phyloP scores from a whole-genome alignment of 2,888 invertebrate genomes.

The Yponomeuta sedellus region DNA sequence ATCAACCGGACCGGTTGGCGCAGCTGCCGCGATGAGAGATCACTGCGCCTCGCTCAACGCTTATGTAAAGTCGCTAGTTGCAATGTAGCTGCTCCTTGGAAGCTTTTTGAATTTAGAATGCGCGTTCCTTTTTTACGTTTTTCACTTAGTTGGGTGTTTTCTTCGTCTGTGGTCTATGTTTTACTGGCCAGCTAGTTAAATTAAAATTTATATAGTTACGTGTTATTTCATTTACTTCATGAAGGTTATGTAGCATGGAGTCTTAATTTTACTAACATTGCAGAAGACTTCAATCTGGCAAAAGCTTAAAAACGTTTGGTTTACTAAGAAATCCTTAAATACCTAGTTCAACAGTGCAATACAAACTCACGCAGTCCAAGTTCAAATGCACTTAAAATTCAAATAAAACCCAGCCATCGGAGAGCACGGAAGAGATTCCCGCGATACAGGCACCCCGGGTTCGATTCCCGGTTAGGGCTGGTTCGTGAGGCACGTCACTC shows the following conservation, averaged over 20 bases:
- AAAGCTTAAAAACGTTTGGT: no score
- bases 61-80: conserved; percentile 19
- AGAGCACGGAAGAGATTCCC: conserved; percentile 12
- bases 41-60: conserved; percentile 20
- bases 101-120: conserved; percentile 12
- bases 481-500: conserved; percentile 10
- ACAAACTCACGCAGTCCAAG: background rate
- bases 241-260: no score
- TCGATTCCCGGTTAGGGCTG: conserved; percentile 11
- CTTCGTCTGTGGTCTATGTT: background rate
- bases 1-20: conserved; percentile 31
- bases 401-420: background rate
- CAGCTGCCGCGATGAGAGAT: conserved; percentile 46
- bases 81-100: background rate
- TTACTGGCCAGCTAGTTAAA: background rate
- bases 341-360: background rate
- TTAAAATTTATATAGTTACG: background rate
- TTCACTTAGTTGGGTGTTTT: background rate
- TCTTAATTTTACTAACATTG: no score
- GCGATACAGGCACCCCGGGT: conserved; percentile 6
- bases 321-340: no score
- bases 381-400: background rate
- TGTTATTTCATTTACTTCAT: no score
- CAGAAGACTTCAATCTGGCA: no score
- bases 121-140: background rate